Evolutionary conservation across 2,888 invertebrate genomes (phyloP), one percentile per base, ranked within the genome.

Genomic region (Scaptomyza caliginosa): DNA sequence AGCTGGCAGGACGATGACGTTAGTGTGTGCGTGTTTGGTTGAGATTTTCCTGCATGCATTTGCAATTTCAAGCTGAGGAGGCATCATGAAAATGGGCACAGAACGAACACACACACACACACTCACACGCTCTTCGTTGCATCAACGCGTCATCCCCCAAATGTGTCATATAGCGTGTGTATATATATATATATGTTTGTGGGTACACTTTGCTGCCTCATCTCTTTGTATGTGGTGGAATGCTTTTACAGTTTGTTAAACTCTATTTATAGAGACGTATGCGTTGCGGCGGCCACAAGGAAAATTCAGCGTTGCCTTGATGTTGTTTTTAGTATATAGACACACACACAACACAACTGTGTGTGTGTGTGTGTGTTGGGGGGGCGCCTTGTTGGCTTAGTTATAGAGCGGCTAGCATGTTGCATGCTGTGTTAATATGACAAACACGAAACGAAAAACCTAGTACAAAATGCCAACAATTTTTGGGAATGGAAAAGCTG

Each of bases 231-330:
- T 86, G 83, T 80, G 86, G 83, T 78, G 77, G 81, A 83, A 86
- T 83, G 83, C 83, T 80, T 86, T 80, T 80, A 78, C 80, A 83
- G 83, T 83, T 83, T 86, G 77, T 86, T 77, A 83, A 83, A 83
- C 83, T 84, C 86, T 84, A 84, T 84, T 86, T 86, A 76, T 84
- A 84, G 83, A 78, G 85, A n/a, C 82, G 48, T 65, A 40, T 63
- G 65, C 73, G 69, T 66, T 64, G 74, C 74, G 67, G 68, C 84
- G 81, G 81, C 77, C 80, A 77, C 69, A 72, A 77, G 74, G 70
- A 80, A 69, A 74, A 71, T 68, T 68, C 65, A 68, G 69, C 67
- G 64, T 46, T 63, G 72, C 60, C 58, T 71, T 60, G 66, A 64
- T 71, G 59, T 67, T 60, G 30, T 62, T 63, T 56, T 39, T 67